Conservation (phyloP, 2,113 vertebrate genomes). For the Thomomys bottae region DNA sequence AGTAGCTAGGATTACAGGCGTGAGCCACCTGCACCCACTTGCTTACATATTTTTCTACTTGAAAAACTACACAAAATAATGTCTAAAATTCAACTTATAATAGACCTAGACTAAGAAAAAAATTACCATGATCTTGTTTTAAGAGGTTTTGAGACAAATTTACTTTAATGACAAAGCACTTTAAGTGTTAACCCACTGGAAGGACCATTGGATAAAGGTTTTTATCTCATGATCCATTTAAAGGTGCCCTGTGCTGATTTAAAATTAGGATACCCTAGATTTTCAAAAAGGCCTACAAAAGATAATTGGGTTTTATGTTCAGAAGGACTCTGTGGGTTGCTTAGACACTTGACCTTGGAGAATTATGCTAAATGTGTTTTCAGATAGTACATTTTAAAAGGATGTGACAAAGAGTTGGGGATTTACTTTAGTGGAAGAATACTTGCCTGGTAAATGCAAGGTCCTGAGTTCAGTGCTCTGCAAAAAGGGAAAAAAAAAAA, state of each 20-base stretch:
- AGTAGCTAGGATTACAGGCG: too few species aligned
- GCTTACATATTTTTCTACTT: neutral
- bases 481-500: too few species aligned
- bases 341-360: conserved; percentile 50
- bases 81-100: neutral
- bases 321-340: conserved; percentile 37
- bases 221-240: conserved; percentile 56
- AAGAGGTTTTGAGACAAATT: conserved; percentile 8
- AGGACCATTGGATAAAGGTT: neutral
- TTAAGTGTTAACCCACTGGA: neutral
- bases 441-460: too few species aligned
- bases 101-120: neutral
- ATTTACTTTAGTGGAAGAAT: too few species aligned
- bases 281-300: conserved; percentile 41
- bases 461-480: too few species aligned
- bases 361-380: neutral
- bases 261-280: conserved; percentile 65
- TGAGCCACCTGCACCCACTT: too few species aligned
- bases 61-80: neutral
- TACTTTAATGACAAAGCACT: conserved; percentile 45
- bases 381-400: neutral
- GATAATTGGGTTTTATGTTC: conserved; percentile 66
- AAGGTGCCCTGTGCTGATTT: conserved; percentile 2
- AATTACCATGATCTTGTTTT: neutral
- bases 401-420: neutral